These are phyloP conservation scores for Callyntrura sp. DNA, from an alignment of 2,888 invertebrate genomes.

Conservation along the genomic window DNA sequence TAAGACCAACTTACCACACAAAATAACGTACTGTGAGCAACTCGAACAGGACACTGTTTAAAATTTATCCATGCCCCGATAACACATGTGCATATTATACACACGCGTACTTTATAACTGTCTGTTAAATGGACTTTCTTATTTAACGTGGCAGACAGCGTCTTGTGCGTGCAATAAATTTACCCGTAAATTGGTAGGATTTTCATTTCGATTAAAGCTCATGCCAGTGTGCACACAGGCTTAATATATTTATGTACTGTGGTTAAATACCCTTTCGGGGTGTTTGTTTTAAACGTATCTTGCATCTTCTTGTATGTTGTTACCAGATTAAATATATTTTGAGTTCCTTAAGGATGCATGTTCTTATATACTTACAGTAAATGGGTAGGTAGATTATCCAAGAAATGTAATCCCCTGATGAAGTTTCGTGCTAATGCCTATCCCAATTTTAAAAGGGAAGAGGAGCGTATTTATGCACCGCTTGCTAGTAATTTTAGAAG, in stretches of 20 bases:
- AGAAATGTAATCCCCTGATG: slow-evolving; percentile 23
- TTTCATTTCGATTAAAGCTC: slow-evolving; percentile 4
- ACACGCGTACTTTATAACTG: slow-evolving; percentile 42
- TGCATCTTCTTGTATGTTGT: not conserved
- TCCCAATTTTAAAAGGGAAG: slow-evolving; percentile 57
- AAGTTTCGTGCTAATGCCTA: slow-evolving; percentile 39
- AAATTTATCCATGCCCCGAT: slow-evolving; percentile 10
- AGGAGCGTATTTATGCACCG: slow-evolving; percentile 42
- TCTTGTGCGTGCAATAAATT: slow-evolving; percentile 43
- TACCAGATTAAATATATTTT: too few species aligned
- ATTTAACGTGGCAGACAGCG: not conserved
- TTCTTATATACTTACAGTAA: not conserved
- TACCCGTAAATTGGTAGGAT: slow-evolving; percentile 26
- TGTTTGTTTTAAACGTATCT: not conserved
- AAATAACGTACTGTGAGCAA: not conserved
- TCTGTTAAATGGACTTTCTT: slow-evolving; percentile 26
- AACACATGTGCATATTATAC: not conserved
- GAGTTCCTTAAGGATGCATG: too few species aligned
- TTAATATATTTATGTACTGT: not conserved
- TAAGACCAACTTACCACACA: slow-evolving; percentile 21
- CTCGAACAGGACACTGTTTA: not conserved
- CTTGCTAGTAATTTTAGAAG: slow-evolving; percentile 55
- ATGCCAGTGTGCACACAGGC: not conserved
- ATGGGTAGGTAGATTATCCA: slow-evolving; percentile 20
- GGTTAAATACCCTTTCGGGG: not conserved